Conservation (phyloP, 2,797 vertebrate genomes). For the Artibeus jamaicensis region DNA sequence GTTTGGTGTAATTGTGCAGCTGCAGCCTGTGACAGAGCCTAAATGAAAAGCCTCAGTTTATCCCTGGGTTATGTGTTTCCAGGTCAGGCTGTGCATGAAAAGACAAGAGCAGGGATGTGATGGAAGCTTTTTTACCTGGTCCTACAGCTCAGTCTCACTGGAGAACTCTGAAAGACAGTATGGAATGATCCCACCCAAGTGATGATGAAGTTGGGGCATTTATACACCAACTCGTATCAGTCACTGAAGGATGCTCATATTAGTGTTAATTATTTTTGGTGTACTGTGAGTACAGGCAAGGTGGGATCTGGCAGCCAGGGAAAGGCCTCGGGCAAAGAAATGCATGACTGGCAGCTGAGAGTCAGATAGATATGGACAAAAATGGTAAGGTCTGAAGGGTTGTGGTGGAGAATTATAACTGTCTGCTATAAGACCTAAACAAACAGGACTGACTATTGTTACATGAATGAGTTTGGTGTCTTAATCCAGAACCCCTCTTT, state of each 20-base stretch:
- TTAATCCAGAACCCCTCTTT: background rate
- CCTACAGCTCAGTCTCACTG: background rate
- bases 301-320: background rate
- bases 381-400: background rate
- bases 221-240: background rate
- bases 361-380: background rate
- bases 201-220: background rate
- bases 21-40: background rate
- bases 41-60: background rate
- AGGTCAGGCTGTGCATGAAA: background rate
- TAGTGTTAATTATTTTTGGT: background rate
- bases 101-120: background rate
- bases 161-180: background rate
- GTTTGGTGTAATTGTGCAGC: background rate
- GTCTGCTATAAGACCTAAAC: background rate
- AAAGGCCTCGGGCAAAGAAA: slow-evolving; percentile 31
- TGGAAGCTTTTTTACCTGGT: background rate
- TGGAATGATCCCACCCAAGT: background rate
- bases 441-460: background rate
- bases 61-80: background rate
- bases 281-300: background rate
- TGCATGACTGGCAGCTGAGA: background rate
- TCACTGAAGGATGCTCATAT: background rate
- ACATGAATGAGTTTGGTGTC: background rate
- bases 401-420: background rate